These are phyloP conservation scores for Anthopleura xanthogrammica DNA, from an alignment of 92 coral and sea anemone genomes.

Conservation along the genomic window DNA sequence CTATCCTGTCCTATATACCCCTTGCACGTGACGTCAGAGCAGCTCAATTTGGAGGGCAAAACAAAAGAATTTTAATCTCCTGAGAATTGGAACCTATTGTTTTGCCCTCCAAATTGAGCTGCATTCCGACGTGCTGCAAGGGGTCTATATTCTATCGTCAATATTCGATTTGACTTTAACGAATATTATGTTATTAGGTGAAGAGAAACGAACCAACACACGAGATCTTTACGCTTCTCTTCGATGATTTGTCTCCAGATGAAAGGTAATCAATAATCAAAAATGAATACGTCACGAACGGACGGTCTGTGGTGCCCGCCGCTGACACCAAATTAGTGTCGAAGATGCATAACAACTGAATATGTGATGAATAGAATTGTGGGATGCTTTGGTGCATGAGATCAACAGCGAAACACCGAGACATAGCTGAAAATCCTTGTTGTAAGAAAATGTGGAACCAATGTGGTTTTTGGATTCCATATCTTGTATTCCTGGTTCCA, in stretches of 20 bases:
- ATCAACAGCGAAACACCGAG: too few species aligned
- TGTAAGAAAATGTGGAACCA: too few species aligned
- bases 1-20: not conserved
- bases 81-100: too few species aligned
- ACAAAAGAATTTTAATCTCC: too few species aligned
- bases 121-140: too few species aligned
- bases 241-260: conserved; percentile 23
- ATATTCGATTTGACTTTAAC: not conserved
- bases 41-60: too few species aligned
- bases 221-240: conserved; percentile 1
- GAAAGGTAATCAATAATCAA: conserved; percentile 11
- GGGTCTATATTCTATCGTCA: not conserved
- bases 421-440: not conserved
- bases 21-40: too few species aligned
- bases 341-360: not conserved
- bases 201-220: not conserved
- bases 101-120: too few species aligned
- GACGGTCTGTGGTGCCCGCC: not conserved
- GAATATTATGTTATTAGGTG: not conserved
- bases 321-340: not conserved
- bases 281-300: not conserved
- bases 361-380: too few species aligned
- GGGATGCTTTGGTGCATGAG: not conserved
- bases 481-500: too few species aligned
- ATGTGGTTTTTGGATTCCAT: too few species aligned